Evolutionary conservation across 2,888 invertebrate species (phyloP).

Genomic region (Cynaeus angustus): DNA sequence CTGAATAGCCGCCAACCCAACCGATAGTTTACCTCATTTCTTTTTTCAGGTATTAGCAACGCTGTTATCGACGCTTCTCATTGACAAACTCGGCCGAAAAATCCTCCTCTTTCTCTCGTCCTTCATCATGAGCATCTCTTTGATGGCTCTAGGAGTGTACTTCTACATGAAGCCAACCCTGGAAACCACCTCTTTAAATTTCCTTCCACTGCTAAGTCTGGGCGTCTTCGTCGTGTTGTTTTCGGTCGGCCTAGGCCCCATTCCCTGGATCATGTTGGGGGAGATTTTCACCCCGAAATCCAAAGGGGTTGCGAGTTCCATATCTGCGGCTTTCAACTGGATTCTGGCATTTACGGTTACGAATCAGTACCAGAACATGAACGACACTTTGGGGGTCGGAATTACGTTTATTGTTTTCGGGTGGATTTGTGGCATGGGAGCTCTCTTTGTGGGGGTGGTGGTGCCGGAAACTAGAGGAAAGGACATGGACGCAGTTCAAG

Average conservation of each 20-base stretch:
- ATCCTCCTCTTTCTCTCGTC: slow-evolving; percentile 78
- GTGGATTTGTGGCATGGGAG: slow-evolving; percentile 74
- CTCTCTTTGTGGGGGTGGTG: slow-evolving; percentile 77
- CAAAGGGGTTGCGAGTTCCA: slow-evolving; percentile 78
- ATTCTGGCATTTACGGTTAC: slow-evolving; percentile 79
- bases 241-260: slow-evolving; percentile 80
- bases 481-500: slow-evolving; percentile 74
- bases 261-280: slow-evolving; percentile 82
- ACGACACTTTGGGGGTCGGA: slow-evolving; percentile 74
- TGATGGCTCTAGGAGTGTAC: slow-evolving; percentile 69
- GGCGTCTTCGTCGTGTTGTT: slow-evolving; percentile 69
- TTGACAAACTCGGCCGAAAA: slow-evolving; percentile 78
- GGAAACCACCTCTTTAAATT: slow-evolving; percentile 58
- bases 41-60: slow-evolving; percentile 72
- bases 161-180: slow-evolving; percentile 62
- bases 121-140: slow-evolving; percentile 74
- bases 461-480: slow-evolving; percentile 82
- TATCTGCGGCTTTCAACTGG: slow-evolving; percentile 83
- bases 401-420: slow-evolving; percentile 82
- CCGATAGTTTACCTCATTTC: slow-evolving; percentile 4
- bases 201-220: slow-evolving; percentile 59
- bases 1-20: slow-evolving; percentile 1
- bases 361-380: slow-evolving; percentile 77
- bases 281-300: slow-evolving; percentile 80
- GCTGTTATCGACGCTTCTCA: slow-evolving; percentile 74